phyloP scores from a whole-genome alignment of 2,888 invertebrate species.

The Limnephilus marmoratus region DNA sequence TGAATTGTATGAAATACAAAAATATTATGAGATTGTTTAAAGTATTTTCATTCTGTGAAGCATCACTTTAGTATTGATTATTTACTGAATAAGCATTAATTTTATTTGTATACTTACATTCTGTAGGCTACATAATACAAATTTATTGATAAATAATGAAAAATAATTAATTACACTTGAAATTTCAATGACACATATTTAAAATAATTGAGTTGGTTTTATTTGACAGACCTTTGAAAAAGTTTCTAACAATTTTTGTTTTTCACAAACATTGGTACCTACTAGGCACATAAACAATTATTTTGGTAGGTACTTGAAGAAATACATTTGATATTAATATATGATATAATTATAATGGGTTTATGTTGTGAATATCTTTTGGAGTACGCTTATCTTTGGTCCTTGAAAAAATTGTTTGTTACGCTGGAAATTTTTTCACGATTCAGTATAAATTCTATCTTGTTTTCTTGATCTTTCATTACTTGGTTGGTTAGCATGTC shows the following conservation, averaged over 20 bases:
- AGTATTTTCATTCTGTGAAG: not conserved
- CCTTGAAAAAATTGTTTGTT: not conserved
- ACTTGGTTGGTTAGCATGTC: slow-evolving; percentile 19
- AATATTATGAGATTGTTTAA: not conserved
- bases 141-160: not conserved
- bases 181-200: not conserved
- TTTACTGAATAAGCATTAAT: not conserved
- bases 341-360: not conserved
- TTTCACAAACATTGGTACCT: not conserved
- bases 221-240: not conserved
- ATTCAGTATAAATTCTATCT: slow-evolving; percentile 19
- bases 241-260: not conserved
- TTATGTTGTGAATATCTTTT: not conserved
- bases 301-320: not conserved
- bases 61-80: too few species aligned
- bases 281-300: not conserved
- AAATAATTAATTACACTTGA: not conserved
- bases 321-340: not conserved
- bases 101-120: not conserved
- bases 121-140: not conserved
- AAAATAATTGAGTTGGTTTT: not conserved
- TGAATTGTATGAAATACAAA: not conserved
- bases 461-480: not conserved
- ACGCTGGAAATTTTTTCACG: slow-evolving; percentile 23
- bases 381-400: not conserved